These are phyloP conservation scores for Bovichtus diacanthus DNA, from an alignment of 2,797 vertebrate species.

Conservation along the genomic window DNA sequence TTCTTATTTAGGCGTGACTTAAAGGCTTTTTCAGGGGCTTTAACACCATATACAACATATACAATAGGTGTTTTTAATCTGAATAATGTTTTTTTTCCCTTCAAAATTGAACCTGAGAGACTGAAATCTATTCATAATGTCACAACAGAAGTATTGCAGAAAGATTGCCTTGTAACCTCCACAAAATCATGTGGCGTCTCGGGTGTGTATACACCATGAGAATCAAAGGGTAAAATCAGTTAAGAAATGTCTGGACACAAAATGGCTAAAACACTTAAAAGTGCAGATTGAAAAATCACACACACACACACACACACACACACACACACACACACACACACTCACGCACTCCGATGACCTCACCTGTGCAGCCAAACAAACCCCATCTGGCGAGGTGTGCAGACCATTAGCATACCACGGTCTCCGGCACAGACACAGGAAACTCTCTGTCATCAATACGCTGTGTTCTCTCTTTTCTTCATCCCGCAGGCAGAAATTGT, in stretches of 20 bases:
- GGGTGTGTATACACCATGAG: neutral
- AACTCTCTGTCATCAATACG: slow-evolving; percentile 61
- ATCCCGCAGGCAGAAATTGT: slow-evolving; percentile 32
- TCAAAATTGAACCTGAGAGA: neutral
- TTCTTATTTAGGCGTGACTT: too few relatives aligned
- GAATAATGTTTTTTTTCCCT: too few relatives aligned
- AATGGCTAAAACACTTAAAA: too few relatives aligned
- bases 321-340: slow-evolving; percentile 6
- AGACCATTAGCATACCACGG: slow-evolving; percentile 79
- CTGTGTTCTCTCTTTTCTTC: slow-evolving; percentile 49
- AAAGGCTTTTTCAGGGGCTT: too few relatives aligned
- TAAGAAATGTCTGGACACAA: too few relatives aligned
- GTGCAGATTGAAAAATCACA: too few relatives aligned
- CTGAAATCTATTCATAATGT: neutral
- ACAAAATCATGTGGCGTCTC: neutral
- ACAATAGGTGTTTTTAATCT: neutral
- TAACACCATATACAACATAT: neutral
- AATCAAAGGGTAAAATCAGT: neutral
- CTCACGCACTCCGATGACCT: slow-evolving; percentile 45
- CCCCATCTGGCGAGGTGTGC: slow-evolving; percentile 73
- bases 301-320: neutral
- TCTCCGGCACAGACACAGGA: slow-evolving; percentile 71
- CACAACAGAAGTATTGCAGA: neutral
- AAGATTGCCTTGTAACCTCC: neutral
- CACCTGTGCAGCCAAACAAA: slow-evolving; percentile 71